These are phyloP conservation scores for Schizopygopsis pylzovi DNA, from an alignment of 2,797 vertebrate species.

Conservation along the genomic window DNA sequence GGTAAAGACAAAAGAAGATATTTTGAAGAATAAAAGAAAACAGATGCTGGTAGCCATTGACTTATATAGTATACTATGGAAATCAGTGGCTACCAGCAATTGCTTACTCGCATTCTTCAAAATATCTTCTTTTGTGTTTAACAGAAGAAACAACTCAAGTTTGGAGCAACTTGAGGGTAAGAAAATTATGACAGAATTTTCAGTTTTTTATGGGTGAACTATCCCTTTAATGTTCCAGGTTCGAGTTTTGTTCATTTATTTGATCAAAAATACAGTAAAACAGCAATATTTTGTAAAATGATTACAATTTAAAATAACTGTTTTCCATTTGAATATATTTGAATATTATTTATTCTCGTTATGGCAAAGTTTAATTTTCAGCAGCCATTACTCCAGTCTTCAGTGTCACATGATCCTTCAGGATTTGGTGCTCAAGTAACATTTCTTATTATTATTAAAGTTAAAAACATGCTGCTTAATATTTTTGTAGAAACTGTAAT, in stretches of 20 bases:
- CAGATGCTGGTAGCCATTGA: not conserved
- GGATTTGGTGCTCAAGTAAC: not conserved
- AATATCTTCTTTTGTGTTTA: not conserved
- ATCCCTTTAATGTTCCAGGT: not conserved
- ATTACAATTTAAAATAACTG: too few relatives aligned
- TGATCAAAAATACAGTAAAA: too few relatives aligned
- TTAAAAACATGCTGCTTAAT: too few relatives aligned
- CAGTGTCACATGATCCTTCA: not conserved
- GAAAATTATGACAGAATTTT: not conserved
- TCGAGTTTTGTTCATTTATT: not conserved
- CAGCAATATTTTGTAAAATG: too few relatives aligned
- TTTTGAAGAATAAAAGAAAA: too few relatives aligned
- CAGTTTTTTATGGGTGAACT: not conserved
- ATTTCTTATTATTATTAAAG: not conserved
- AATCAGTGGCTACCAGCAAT: not conserved
- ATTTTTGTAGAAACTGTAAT: too few relatives aligned
- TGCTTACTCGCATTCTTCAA: not conserved
- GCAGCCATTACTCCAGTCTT: not conserved
- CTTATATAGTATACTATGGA: not conserved
- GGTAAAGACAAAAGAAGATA: too few relatives aligned
- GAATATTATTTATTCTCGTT: too few relatives aligned
- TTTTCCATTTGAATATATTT: too few relatives aligned
- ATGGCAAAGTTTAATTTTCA: too few relatives aligned
- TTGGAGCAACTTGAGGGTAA: not conserved
- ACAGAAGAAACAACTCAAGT: not conserved